Conservation (phyloP, 2,113 vertebrate species). For the Myrmophylax atrothorax region DNA sequence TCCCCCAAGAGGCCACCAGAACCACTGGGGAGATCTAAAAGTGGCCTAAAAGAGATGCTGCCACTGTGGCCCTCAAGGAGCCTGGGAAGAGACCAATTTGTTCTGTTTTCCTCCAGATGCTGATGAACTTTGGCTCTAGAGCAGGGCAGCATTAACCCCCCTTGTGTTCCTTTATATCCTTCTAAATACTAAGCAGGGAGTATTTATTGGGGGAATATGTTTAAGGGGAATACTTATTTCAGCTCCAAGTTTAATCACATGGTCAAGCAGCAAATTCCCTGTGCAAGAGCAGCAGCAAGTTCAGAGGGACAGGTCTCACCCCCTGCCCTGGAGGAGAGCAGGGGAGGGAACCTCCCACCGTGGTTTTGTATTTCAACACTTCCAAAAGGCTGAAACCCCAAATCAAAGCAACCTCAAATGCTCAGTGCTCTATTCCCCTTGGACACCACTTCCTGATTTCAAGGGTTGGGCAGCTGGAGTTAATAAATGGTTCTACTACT, state of each 20-base stretch:
- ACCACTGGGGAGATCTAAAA: not conserved
- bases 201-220: not conserved
- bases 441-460: not conserved
- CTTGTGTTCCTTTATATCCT: not conserved
- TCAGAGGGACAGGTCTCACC: rapidly evolving
- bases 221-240: not conserved
- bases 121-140: not conserved
- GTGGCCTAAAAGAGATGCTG: not conserved
- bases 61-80: not conserved
- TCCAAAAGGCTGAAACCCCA: not conserved
- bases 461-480: not conserved
- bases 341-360: not conserved
- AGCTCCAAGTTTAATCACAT: not conserved
- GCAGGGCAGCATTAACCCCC: not conserved
- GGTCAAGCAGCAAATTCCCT: not conserved
- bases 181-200: not conserved
- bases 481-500: not conserved
- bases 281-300: not conserved
- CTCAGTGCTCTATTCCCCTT: not conserved
- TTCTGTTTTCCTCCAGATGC: not conserved
- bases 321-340: not conserved
- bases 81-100: not conserved
- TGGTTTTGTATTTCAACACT: not conserved
- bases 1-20: not conserved
- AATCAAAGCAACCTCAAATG: not conserved